These are phyloP conservation scores for Panurus biarmicus DNA, from an alignment of 2,113 vertebrate species.

Conservation along the genomic window DNA sequence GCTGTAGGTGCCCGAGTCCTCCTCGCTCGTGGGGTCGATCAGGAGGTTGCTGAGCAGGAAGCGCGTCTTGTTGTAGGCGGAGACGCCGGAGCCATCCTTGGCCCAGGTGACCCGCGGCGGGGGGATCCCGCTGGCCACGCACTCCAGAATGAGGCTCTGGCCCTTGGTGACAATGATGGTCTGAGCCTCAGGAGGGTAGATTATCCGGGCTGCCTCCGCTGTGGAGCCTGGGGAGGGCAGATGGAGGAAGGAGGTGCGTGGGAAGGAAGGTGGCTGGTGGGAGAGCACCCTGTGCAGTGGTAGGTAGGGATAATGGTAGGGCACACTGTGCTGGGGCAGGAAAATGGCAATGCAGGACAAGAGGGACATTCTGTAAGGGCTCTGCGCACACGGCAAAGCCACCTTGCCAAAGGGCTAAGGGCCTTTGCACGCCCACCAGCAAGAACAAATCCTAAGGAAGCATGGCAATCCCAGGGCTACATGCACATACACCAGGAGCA, in stretches of 20 bases:
- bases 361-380: not conserved
- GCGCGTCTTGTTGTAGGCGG: conserved; percentile 85
- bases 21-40: conserved; percentile 84
- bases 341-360: not conserved
- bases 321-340: not conserved
- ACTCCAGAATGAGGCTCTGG: conserved; percentile 93
- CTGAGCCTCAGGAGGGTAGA: conserved; percentile 88
- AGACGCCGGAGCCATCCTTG: conserved; percentile 82
- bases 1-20: conserved; percentile 88
- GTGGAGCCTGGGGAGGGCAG: conserved; percentile 77
- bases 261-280: not conserved
- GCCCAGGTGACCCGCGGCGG: conserved; percentile 89
- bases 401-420: not conserved
- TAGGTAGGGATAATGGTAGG: not conserved
- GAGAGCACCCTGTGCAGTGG: not conserved
- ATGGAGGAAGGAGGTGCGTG: not conserved
- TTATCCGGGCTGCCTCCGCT: conserved; percentile 89
- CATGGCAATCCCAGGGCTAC: not conserved
- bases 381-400: not conserved
- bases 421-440: not conserved
- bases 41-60: conserved; percentile 94
- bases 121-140: conserved; percentile 91
- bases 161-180: conserved; percentile 95
- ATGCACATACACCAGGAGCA: not conserved
- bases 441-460: not conserved